Conservation (phyloP, 2,113 vertebrate species). For the Megaceryle torquata region DNA sequence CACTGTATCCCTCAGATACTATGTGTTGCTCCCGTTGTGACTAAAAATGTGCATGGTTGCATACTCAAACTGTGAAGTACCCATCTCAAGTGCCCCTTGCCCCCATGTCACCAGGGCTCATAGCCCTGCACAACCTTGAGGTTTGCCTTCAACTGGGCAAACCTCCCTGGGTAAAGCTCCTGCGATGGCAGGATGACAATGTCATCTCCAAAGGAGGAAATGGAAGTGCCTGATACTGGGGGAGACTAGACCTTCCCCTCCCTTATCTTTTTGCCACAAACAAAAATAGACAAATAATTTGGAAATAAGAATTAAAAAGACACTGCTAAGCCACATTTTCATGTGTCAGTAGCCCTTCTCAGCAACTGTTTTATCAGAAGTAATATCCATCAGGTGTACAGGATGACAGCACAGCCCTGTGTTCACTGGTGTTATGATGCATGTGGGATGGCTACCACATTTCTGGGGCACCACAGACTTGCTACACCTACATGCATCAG, state of each 20-base stretch:
- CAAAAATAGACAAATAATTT: neutral
- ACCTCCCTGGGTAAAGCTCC: neutral
- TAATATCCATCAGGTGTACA: neutral
- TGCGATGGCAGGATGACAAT: neutral
- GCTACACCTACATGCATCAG: fast-evolving
- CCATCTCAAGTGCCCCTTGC: fast-evolving
- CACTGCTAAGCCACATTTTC: neutral
- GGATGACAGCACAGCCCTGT: neutral
- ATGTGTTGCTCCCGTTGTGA: neutral
- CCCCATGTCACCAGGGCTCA: fast-evolving
- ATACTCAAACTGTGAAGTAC: neutral
- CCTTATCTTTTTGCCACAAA: neutral
- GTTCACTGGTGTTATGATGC: neutral
- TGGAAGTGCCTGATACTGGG: neutral
- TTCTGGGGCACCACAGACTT: neutral
- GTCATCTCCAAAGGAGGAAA: neutral
- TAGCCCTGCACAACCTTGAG: fast-evolving
- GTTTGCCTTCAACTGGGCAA: neutral
- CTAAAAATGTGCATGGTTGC: neutral
- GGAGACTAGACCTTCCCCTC: neutral
- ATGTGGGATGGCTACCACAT: neutral
- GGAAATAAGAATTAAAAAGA: neutral
- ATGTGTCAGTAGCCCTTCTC: neutral
- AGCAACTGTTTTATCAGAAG: neutral
- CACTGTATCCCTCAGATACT: neutral